Base-by-base conservation (phyloP, 1,140 invertebrate species). In the Acromyrmex charruanus region DNA sequence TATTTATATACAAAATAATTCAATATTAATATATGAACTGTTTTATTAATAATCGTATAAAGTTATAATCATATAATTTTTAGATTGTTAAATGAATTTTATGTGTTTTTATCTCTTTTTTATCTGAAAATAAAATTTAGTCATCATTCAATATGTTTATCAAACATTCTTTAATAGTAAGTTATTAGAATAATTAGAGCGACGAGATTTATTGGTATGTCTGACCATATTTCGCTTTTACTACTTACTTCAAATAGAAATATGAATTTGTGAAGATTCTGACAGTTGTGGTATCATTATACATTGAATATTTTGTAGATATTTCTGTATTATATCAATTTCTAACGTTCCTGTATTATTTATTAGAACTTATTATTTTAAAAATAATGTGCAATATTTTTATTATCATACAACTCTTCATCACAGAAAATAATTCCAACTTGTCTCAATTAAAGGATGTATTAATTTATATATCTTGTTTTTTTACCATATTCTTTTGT, bases 31-130 rank as follows among this genome's bases (percentile, higher is more conserved):
- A 55, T 31, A 63, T 35, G n/a, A n/a, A 72, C 16, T 21, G 7
- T 75, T 82, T 63, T 74, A 84, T 84, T 61, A 75, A 75, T 28
- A 71, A 71, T 71, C n/a, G 9, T 25, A 12, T 53, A 18, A 68
- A 80, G 53, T 21, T 35, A 12, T 28, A 25, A 9, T 59, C 44
- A 12, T 44, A 49, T 51, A 21, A 74, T 72, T 59, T 44, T 82
- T 44, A 44, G 49, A 82, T 16, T 12, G n/a, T 7, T 25, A 0
- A 53, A 21, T 3, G 1, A 31, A 49, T 82, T n/a, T 21, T 14
- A 39, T 18, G 2, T 35, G 31, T 18, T 68, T 80, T 80, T 21
- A 35, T 25, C 4, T 69, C 66, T n/a, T 81, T 51, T 81, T 25
- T 16, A 31, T 25, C 12, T 53, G 14, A 3, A 28, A 58, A 71